Evolutionary conservation across 2,797 vertebrate genomes (phyloP).

Genomic region (Eremophila alpestris): DNA sequence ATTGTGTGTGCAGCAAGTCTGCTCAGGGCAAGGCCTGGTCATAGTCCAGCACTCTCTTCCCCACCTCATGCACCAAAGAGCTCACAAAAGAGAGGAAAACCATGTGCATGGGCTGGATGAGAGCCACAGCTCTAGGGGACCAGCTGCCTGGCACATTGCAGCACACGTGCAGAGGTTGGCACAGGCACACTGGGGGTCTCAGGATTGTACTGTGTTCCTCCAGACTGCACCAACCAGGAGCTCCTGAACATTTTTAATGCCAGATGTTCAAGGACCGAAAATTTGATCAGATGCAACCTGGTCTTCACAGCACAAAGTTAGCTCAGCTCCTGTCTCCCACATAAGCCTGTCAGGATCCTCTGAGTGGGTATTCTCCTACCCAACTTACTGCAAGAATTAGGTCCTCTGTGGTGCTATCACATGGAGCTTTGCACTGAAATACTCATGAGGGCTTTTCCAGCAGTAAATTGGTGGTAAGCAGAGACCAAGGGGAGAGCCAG

Average conservation of each 20-base stretch:
- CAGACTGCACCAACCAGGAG: neutral
- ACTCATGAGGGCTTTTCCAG: neutral
- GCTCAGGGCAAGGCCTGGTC: neutral
- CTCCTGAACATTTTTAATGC: neutral
- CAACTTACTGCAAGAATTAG: neutral
- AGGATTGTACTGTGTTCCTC: neutral
- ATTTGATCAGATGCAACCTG: neutral
- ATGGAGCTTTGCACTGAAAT: neutral
- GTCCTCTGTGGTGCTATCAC: neutral
- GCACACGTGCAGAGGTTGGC: accelerated
- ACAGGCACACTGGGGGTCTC: accelerated
- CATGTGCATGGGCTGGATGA: neutral
- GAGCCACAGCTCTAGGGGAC: neutral
- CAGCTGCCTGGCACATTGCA: neutral
- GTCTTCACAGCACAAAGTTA: neutral
- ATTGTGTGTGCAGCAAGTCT: neutral
- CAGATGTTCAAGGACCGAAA: neutral
- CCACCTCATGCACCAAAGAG: neutral
- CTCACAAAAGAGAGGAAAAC: neutral
- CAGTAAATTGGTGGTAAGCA: neutral
- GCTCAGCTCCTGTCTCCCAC: neutral
- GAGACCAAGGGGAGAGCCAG: neutral
- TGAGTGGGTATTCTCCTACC: neutral
- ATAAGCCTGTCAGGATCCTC: neutral
- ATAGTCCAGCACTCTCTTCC: neutral